Percentiles rank a stretch among this genome's conserved stretches.
Evolutionary conservation across 2,888 invertebrate genomes (phyloP).

Genomic region (Drosophila paracracens): DNA sequence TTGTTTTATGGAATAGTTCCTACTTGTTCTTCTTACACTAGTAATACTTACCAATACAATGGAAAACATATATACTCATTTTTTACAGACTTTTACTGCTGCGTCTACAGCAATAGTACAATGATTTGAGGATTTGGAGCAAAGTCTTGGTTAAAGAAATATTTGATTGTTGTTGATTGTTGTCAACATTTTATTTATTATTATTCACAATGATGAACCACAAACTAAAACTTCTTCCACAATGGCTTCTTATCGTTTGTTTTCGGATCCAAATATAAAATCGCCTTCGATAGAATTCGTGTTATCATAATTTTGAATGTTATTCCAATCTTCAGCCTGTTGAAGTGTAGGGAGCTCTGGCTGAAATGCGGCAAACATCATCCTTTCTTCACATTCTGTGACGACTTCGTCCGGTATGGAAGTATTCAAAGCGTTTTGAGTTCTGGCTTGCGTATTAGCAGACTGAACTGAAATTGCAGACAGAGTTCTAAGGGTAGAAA

Average conservation of each 20-base stretch:
- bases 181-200: not conserved
- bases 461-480: not conserved
- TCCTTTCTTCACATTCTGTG: not conserved
- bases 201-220: not conserved
- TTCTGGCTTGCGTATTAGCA: not conserved
- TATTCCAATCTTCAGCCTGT: not conserved
- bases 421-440: not conserved
- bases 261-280: not conserved
- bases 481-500: not conserved
- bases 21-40: not conserved
- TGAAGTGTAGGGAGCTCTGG: not conserved
- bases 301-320: not conserved
- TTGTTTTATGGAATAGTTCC: not conserved
- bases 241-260: not conserved
- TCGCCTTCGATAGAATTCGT: not conserved
- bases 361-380: not conserved
- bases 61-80: too few relatives aligned
- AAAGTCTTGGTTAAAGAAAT: too few relatives aligned
- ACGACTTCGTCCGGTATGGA: not conserved
- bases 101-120: too few relatives aligned
- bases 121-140: too few relatives aligned
- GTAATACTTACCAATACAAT: not conserved
- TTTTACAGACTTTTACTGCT: too few relatives aligned
- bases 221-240: not conserved
- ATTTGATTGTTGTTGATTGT: not conserved